A percentile compares a stretch with the other conserved stretches of the same genome.
These are phyloP conservation scores for Sturmia bella DNA, from an alignment of 2,888 invertebrate species.

Conservation along the genomic window DNA sequence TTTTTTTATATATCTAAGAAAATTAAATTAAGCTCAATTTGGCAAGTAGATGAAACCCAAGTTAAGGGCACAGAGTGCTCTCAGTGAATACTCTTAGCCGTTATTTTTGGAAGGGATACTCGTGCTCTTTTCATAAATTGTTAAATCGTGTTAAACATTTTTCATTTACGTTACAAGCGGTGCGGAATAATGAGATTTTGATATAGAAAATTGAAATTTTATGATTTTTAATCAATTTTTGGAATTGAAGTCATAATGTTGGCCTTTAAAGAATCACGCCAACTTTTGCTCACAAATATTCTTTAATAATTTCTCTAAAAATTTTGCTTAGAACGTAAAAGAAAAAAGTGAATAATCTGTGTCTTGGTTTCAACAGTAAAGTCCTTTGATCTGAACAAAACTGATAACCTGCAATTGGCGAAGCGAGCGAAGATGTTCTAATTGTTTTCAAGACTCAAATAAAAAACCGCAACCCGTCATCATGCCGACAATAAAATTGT, in stretches of 20 bases:
- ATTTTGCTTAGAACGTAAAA: no score
- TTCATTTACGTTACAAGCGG: constrained; percentile 76
- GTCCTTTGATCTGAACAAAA: constrained; percentile 52
- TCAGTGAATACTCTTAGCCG: not conserved
- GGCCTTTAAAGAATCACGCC: not conserved
- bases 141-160: constrained; percentile 36
- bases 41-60: not conserved
- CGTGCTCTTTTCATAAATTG: constrained; percentile 15
- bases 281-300: not conserved
- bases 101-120: constrained; percentile 1
- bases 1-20: not conserved
- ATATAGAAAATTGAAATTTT: constrained; percentile 60
- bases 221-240: constrained; percentile 56
- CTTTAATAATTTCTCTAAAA: not conserved
- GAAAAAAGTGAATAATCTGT: not conserved
- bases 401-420: constrained; percentile 48
- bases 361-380: not conserved
- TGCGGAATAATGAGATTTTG: constrained; percentile 78
- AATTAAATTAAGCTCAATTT: constrained; percentile 20
- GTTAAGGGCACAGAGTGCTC: constrained; percentile 17
- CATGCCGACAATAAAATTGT: constrained; percentile 51
- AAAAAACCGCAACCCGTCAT: constrained; percentile 40
- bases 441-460: constrained; percentile 42
- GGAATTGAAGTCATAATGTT: constrained; percentile 33
- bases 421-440: constrained; percentile 42